Conservation (phyloP, 2,888 invertebrate genomes). For the Scaeva pyrastri region DNA sequence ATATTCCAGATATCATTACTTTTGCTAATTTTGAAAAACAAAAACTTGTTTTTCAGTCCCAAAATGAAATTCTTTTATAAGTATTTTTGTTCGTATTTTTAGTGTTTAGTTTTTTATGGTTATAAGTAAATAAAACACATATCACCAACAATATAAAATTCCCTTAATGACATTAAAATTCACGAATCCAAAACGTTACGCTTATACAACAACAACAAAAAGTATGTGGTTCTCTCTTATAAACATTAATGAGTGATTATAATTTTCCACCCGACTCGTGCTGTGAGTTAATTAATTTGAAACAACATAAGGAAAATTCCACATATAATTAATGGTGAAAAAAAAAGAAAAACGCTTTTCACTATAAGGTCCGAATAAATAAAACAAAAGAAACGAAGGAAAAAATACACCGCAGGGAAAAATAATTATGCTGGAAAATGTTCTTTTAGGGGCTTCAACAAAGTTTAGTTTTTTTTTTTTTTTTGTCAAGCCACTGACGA, state of each 20-base stretch:
- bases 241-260: slow-evolving; percentile 3
- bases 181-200: not conserved
- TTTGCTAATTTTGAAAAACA: too few relatives aligned
- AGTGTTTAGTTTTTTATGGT: not conserved
- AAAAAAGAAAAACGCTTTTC: not conserved
- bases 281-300: slow-evolving; percentile 10
- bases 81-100: too few relatives aligned
- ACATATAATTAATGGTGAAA: not conserved
- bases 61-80: too few relatives aligned
- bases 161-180: not conserved
- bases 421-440: slow-evolving; percentile 6
- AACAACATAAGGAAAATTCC: not conserved
- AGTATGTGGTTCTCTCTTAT: not conserved
- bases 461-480: too few relatives aligned
- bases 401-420: not conserved
- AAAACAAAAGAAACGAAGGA: not conserved
- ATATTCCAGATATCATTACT: too few relatives aligned
- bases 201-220: not conserved
- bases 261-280: slow-evolving; percentile 6
- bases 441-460: not conserved
- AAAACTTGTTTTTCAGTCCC: too few relatives aligned
- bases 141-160: not conserved
- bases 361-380: not conserved
- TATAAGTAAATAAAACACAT: not conserved
- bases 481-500: not conserved